Conservation (phyloP, 2,797 vertebrate species). For the Ctenopoma multispine region DNA sequence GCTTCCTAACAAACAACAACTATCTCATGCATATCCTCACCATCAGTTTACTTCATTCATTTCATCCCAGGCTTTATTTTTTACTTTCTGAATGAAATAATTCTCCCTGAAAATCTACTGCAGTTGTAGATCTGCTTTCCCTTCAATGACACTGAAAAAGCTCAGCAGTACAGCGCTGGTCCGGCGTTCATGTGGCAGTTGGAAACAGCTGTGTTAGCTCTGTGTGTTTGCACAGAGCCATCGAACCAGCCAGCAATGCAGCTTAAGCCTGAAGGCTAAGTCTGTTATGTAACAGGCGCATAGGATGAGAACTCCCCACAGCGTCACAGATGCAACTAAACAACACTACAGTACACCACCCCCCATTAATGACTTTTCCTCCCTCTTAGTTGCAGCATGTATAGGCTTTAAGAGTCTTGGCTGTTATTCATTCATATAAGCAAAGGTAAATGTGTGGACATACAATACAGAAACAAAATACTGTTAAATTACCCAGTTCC, state of each 20-base stretch:
- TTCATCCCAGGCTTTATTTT: constrained; percentile 5
- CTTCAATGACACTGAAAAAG: constrained; percentile 14
- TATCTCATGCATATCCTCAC: not conserved
- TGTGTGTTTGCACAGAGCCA: constrained; percentile 15
- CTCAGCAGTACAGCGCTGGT: constrained; percentile 1
- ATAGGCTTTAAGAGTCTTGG: not conserved
- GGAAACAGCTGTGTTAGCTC: constrained; percentile 56
- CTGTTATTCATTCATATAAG: not conserved
- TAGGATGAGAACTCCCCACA: constrained; percentile 68
- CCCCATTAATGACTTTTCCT: not conserved
- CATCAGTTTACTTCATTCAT: constrained; percentile 6
- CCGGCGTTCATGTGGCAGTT: constrained; percentile 55
- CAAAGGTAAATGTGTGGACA: not conserved
- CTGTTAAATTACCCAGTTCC: too few relatives aligned
- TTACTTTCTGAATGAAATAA: constrained; percentile 26
- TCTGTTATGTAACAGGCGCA: constrained; percentile 72
- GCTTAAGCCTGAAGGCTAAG: constrained; percentile 75
- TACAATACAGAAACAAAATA: too few relatives aligned
- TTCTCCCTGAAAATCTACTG: constrained; percentile 5
- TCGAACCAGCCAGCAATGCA: constrained; percentile 49
- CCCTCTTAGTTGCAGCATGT: not conserved
- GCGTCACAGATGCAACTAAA: constrained; percentile 57
- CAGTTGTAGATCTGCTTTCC: not conserved
- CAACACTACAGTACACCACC: constrained; percentile 26
- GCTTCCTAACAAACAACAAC: constrained; percentile 30